Conservation (phyloP, 2,797 vertebrate species). For the Mallotus villosus region DNA sequence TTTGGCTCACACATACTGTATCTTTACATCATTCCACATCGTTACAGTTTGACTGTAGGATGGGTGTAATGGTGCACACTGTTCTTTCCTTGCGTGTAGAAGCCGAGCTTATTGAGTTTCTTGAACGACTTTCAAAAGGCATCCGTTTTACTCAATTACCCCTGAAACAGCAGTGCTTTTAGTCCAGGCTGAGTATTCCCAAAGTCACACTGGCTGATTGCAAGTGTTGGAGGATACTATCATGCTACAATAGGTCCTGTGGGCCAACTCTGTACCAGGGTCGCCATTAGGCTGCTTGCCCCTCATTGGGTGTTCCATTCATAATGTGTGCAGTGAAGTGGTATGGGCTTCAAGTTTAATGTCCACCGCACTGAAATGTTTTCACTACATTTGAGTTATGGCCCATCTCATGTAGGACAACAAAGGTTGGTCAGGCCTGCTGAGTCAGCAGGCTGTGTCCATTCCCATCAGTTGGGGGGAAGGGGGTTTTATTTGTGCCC, state of each 20-base stretch:
- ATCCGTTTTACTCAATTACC: background rate
- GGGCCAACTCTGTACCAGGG: conserved; percentile 31
- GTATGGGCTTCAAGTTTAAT: conserved; percentile 47
- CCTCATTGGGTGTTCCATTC: conserved; percentile 52
- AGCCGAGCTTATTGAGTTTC: background rate
- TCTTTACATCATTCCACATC: background rate
- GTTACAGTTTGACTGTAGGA: conserved; percentile 2
- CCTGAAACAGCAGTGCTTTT: background rate
- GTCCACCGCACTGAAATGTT: conserved; percentile 71
- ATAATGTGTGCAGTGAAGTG: conserved; percentile 63
- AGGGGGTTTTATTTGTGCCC: conserved; percentile 61
- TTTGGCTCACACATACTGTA: background rate
- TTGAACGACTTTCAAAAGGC: conserved; percentile 4
- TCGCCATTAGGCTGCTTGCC: conserved; percentile 38
- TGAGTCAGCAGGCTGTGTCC: conserved; percentile 65
- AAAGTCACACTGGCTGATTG: conserved; percentile 5
- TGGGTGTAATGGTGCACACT: background rate
- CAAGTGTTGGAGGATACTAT: conserved; percentile 18
- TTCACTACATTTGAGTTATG: conserved; percentile 64
- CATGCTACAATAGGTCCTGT: background rate
- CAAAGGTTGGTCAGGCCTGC: conserved; percentile 55
- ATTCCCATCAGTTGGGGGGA: conserved; percentile 33
- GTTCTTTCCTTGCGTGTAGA: conserved; percentile 13
- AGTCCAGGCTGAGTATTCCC: background rate
- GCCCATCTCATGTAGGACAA: conserved; percentile 57